Conservation (phyloP, 2,113 vertebrate genomes). For the Tragelaphus imberbis region DNA sequence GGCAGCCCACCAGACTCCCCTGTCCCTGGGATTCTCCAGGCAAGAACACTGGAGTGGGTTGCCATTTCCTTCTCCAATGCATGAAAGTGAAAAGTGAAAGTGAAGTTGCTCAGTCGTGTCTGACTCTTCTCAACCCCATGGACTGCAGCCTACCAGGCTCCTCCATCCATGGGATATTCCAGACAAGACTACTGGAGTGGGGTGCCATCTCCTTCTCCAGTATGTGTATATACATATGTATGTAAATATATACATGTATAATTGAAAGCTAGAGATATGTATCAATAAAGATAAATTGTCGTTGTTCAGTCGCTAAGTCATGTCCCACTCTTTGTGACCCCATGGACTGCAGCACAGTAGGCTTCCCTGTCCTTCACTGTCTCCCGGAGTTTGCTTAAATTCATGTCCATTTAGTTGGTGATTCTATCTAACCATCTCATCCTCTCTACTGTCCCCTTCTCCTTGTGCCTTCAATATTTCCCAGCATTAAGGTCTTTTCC, state of each 20-base stretch:
- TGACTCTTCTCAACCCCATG: not conserved
- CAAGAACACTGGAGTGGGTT: not conserved
- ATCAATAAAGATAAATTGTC: not conserved
- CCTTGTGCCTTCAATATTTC: not conserved
- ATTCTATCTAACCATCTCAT: not conserved
- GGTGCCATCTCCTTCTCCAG: fast-evolving
- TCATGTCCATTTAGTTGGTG: not conserved
- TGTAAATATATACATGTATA: not conserved
- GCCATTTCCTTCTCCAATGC: not conserved
- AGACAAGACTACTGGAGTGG: not conserved
- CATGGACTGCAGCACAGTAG: not conserved
- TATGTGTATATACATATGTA: not conserved
- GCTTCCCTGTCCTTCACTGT: not conserved
- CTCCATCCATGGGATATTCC: not conserved
- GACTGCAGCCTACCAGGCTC: not conserved
- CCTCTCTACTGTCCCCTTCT: not conserved
- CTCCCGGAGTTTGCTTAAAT: not conserved
- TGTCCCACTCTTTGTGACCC: not conserved
- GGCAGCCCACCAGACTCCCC: not conserved
- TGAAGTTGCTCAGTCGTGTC: fast-evolving
- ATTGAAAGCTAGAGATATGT: not conserved
- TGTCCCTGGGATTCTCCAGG: not conserved
- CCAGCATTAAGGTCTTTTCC: not conserved
- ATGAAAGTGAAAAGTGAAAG: not conserved
- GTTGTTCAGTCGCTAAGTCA: not conserved